Evolutionary conservation across 37 sponge, comb jelly and placozoan genomes (phyloP).

Genomic region (Axinella damicornis): DNA sequence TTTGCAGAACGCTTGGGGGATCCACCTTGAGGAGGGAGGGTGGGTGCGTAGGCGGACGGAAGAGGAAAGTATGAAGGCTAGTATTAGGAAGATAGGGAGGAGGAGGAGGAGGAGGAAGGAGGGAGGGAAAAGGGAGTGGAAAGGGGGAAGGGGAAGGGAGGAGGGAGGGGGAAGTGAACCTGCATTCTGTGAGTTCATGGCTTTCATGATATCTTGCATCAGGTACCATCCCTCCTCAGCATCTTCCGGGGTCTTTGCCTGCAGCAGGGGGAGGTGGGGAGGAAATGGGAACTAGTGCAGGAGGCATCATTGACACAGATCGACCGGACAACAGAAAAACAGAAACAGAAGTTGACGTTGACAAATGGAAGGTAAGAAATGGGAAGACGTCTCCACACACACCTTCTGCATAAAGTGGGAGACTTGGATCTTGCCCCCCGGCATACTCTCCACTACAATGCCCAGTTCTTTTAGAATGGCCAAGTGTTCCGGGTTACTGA

Average conservation of each 20-base stretch:
- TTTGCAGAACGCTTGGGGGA: conserved; percentile 13
- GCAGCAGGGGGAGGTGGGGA: background rate
- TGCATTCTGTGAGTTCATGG: conserved; percentile 11
- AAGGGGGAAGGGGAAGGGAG: too few species aligned
- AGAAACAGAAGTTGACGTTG: background rate
- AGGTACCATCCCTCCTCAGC: conserved; percentile 72
- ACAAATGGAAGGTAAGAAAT: background rate
- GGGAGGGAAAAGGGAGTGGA: background rate
- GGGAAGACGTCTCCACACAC: too few species aligned
- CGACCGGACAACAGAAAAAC: background rate
- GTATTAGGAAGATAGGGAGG: too few species aligned
- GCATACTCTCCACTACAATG: conserved; percentile 41
- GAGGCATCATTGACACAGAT: too few species aligned
- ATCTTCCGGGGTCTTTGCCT: conserved; percentile 65
- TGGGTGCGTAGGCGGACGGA: too few species aligned
- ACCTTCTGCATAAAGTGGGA: conserved; percentile 56
- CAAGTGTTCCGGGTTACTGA: conserved; percentile 58
- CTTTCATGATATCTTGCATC: conserved; percentile 76
- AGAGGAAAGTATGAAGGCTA: too few species aligned
- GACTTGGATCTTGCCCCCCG: conserved; percentile 55
- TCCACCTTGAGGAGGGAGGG: background rate
- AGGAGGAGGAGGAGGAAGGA: too few species aligned
- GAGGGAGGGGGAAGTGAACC: background rate
- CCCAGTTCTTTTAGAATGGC: conserved; percentile 56
- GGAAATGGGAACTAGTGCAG: too few species aligned